Evolutionary conservation across 2,797 vertebrate genomes (phyloP), one percentile per base, ranked within the genome.

Genomic region (Perodicticus potto): DNA sequence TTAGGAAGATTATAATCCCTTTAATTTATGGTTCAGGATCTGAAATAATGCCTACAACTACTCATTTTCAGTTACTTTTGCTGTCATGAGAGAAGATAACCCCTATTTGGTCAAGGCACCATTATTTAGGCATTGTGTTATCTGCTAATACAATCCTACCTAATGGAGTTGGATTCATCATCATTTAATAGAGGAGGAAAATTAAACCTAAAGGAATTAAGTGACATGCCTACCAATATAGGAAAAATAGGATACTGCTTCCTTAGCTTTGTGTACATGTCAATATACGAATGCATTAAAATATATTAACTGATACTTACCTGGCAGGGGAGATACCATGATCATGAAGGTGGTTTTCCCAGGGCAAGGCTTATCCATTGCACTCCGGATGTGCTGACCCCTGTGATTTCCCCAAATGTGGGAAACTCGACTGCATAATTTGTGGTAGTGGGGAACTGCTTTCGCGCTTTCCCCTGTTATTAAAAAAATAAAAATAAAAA

Each of bases 151-250:
- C 10, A 70, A 17, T 61, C 43, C 37, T 53, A 49, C 27, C 19
- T 59, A 70, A 45, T 53, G 7, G 1, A 74, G 37, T 67, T 74
- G n/a, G 3, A 83, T 49, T 65, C 23, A 37, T 93, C 59, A 61
- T 34, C n/a, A 45, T 59, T 93, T 92, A 59, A 70, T 59, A 89
- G 25, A 49, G 80, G 7, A 86, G 57, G 17, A 89, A 83, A 89
- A 67, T 84, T 16, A 84, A 73, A 70, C 7, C 37, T 76, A 77
- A 72, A 34, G 73, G 25, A 55, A 12, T 73, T 57, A 72, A 55
- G 70, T 4, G 17, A 20, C 16, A 43, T 85, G 1, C 13, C 10
- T 45, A 65, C 81, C 87, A 81, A 59, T 72, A 59, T n/a, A 65
- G 32, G 10, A 80, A 55, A 32, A 61, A 34, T 25, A 85, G 27